Conservation (phyloP, 1,140 invertebrate genomes). For the Drosophila sp. region DNA sequence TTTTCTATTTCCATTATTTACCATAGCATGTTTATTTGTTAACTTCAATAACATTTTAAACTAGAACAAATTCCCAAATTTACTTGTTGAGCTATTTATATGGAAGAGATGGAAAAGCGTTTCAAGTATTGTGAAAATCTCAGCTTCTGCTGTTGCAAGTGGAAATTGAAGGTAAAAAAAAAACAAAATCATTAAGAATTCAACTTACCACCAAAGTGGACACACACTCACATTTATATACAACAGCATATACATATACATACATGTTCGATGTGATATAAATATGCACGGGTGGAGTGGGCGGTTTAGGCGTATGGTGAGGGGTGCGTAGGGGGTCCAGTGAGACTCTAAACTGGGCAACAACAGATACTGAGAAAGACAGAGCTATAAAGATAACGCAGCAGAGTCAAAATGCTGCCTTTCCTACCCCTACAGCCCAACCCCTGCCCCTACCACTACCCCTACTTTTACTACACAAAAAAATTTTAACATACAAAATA, state of each 20-base stretch:
- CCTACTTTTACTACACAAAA: too few relatives aligned
- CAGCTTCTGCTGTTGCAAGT: conserved; percentile 10
- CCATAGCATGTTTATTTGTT: too few relatives aligned
- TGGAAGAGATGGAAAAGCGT: too few relatives aligned
- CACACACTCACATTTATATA: conserved; percentile 1
- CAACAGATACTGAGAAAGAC: conserved; percentile 33
- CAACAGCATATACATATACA: conserved; percentile 4
- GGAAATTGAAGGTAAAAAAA: conserved; percentile 1
- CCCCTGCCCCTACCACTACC: neutral
- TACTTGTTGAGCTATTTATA: too few relatives aligned
- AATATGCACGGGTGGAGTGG: conserved; percentile 6
- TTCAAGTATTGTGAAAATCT: neutral
- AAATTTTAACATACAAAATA: too few relatives aligned
- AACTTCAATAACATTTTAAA: too few relatives aligned
- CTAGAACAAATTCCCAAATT: too few relatives aligned
- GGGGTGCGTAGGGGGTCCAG: neutral
- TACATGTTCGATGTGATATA: conserved; percentile 21
- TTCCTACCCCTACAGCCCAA: neutral
- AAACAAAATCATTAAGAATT: neutral
- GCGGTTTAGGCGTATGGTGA: too few relatives aligned
- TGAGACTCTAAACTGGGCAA: conserved; percentile 39
- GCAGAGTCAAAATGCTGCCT: conserved; percentile 58
- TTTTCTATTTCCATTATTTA: too few relatives aligned
- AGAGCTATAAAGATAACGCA: conserved; percentile 70
- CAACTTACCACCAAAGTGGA: conserved; percentile 18